Evolutionary conservation across 2,113 vertebrate species (phyloP).

Genomic region (Odocoileus virginianus): DNA sequence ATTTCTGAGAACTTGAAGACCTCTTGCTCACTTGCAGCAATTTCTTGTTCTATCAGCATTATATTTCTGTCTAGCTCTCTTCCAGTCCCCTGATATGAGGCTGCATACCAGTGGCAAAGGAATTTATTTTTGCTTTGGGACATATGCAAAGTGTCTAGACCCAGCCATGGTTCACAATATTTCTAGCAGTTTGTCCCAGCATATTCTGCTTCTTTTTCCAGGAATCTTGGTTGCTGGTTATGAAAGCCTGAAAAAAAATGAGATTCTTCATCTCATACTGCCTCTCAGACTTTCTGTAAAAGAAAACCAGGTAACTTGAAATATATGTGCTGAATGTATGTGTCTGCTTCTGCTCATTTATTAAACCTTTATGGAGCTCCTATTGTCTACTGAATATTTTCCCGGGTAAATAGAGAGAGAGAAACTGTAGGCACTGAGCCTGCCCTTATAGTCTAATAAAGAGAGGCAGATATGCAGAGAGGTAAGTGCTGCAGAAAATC

Average conservation of each 20-base stretch:
- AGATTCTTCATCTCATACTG: slow-evolving; percentile 88
- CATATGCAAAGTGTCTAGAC: not conserved
- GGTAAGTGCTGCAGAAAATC: not conserved
- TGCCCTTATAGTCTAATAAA: not conserved
- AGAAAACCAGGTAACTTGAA: slow-evolving; percentile 85
- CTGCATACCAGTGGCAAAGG: not conserved
- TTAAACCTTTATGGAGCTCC: not conserved
- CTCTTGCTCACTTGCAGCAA: not conserved
- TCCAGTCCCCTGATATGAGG: not conserved
- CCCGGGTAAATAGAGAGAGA: not conserved
- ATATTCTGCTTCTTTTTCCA: not conserved
- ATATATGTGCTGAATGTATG: not conserved
- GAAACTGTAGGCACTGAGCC: not conserved
- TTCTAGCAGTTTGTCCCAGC: not conserved
- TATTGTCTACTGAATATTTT: not conserved
- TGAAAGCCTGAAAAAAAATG: slow-evolving; percentile 75
- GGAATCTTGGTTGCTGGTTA: slow-evolving; percentile 89
- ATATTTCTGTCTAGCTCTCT: not conserved
- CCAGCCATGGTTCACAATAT: not conserved
- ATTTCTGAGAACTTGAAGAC: not conserved
- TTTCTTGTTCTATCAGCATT: not conserved
- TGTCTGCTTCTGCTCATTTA: not conserved
- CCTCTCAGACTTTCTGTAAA: slow-evolving; percentile 85
- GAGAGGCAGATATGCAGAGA: not conserved
- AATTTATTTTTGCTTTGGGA: not conserved